These are phyloP conservation scores for Magallana nippona DNA, from an alignment of 2,888 invertebrate genomes.

Conservation along the genomic window DNA sequence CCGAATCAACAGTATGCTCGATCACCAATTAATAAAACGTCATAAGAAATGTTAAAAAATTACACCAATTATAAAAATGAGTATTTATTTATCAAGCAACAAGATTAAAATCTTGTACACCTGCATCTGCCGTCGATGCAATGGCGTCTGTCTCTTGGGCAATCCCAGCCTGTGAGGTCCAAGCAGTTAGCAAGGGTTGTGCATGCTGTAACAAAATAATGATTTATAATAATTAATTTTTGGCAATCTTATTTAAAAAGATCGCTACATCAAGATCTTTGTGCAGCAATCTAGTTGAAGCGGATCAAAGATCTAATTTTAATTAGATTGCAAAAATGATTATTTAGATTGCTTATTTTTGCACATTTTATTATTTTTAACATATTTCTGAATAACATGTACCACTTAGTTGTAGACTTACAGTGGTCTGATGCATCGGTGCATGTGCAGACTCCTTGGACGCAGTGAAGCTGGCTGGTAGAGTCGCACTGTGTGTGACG, in stretches of 20 bases:
- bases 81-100: neutral
- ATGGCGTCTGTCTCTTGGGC: neutral
- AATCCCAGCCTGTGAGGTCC: neutral
- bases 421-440: neutral
- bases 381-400: too few species aligned
- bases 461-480: neutral
- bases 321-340: too few species aligned
- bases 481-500: neutral
- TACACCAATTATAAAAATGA: neutral
- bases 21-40: too few species aligned
- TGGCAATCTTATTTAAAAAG: too few species aligned
- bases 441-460: neutral
- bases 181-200: neutral
- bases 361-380: too few species aligned
- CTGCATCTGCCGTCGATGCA: constrained; percentile 25
- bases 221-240: neutral
- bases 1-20: too few species aligned
- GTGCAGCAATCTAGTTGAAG: neutral
- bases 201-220: neutral
- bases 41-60: too few species aligned
- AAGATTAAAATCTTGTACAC: neutral
- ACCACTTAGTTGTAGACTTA: neutral
- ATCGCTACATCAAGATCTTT: too few species aligned
- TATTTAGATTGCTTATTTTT: too few species aligned
- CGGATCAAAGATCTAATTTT: too few species aligned